Conservation (phyloP, 2,888 invertebrate species). For the Drosophila neotestacea region DNA sequence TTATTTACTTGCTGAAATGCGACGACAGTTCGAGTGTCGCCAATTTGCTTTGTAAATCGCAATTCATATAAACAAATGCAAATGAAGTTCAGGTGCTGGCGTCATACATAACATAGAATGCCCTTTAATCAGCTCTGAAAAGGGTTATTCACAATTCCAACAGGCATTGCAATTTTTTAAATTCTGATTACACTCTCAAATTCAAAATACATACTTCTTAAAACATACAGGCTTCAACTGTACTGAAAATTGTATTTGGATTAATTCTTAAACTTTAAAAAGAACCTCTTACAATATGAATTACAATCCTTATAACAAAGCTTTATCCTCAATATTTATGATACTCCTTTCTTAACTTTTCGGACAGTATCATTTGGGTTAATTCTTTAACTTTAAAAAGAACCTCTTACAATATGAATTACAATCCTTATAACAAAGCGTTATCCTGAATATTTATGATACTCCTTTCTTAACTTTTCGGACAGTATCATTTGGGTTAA, state of each 20-base stretch:
- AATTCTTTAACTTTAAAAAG: neutral
- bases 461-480: too few species aligned
- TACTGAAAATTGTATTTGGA: neutral
- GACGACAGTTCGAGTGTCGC: slow-evolving; percentile 19
- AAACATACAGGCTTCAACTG: neutral
- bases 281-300: too few species aligned
- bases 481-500: too few species aligned
- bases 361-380: too few species aligned
- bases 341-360: too few species aligned
- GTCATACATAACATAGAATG: neutral
- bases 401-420: too few species aligned
- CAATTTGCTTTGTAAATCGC: slow-evolving; percentile 51
- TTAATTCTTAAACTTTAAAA: neutral
- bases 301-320: too few species aligned
- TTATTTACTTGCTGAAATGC: slow-evolving; percentile 9
- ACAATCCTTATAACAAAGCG: too few species aligned
- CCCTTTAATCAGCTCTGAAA: neutral
- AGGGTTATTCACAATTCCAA: neutral
- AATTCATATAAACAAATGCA: slow-evolving; percentile 42
- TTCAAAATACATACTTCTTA: neutral
- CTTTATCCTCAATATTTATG: too few species aligned
- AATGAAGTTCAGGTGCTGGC: slow-evolving; percentile 31
- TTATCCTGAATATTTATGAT: too few species aligned
- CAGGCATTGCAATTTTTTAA: too few species aligned
- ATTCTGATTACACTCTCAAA: too few species aligned